Conservation (phyloP, 1,140 invertebrate species). For the Pseudomyrmex flavicornis region DNA sequence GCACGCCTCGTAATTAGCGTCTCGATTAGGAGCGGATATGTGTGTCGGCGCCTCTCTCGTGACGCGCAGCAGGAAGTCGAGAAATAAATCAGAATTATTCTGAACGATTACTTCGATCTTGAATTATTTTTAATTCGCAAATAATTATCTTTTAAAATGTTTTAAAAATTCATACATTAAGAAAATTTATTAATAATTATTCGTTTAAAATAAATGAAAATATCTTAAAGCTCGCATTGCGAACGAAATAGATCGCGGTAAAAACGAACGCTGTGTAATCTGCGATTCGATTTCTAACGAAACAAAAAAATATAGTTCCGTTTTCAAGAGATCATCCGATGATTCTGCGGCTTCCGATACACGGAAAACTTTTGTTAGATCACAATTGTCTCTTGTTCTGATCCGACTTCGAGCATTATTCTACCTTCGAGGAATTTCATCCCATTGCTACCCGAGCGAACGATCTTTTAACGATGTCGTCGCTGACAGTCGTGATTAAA, state of each 20-base stretch:
- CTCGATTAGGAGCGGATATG: slow-evolving; percentile 52
- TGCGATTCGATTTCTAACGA: no score
- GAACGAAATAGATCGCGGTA: no score
- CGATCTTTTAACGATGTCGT: not conserved
- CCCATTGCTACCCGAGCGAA: not conserved
- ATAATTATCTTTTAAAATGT: no score
- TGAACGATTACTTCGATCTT: not conserved
- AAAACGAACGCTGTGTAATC: no score
- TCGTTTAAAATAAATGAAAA: no score
- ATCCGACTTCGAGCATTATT: not conserved
- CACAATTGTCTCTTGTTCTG: slow-evolving; percentile 6
- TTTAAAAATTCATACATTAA: no score
- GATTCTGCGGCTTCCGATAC: not conserved
- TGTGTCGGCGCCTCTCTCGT: slow-evolving; percentile 1
- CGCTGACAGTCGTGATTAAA: not conserved
- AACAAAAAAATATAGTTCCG: no score
- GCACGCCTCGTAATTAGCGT: slow-evolving; percentile 55
- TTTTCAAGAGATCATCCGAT: not conserved
- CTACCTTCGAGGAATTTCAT: not conserved
- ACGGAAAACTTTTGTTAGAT: not conserved
- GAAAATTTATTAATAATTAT: no score
- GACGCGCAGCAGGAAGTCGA: slow-evolving; percentile 9
- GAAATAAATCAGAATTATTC: slow-evolving; percentile 52
- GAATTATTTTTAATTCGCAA: no score
- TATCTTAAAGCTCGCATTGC: no score